phyloP scores from a whole-genome alignment of 2,797 vertebrate genomes.

The Tenualosa thibaudeaui region DNA sequence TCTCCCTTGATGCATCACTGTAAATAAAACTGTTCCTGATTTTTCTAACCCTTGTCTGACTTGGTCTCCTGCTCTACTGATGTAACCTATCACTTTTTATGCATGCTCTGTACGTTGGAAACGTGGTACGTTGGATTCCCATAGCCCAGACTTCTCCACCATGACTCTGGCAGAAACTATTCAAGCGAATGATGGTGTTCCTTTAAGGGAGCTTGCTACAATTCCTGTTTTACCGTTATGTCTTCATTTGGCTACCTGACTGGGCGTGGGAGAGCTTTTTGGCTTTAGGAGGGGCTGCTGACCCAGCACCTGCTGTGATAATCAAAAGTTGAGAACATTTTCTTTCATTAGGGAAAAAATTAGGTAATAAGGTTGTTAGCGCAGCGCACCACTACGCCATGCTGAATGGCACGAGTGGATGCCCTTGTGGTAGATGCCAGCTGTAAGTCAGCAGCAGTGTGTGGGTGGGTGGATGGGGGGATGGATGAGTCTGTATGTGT shows the following conservation, averaged over 20 bases:
- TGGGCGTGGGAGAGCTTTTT: neutral
- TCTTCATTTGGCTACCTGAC: conserved; percentile 14
- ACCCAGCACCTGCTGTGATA: conserved; percentile 22
- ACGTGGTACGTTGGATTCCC: neutral
- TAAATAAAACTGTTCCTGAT: too few relatives aligned
- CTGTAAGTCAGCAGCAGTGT: neutral
- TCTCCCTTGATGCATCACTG: too few relatives aligned
- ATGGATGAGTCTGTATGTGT: neutral
- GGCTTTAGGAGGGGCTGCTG: neutral
- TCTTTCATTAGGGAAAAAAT: neutral
- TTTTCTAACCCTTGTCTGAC: too few relatives aligned
- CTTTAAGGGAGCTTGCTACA: neutral
- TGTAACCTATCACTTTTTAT: too few relatives aligned
- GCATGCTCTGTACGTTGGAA: too few relatives aligned
- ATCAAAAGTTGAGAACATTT: conserved; percentile 1
- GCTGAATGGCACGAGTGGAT: neutral
- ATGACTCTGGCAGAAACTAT: neutral
- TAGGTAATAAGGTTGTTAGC: neutral
- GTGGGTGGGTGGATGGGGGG: neutral
- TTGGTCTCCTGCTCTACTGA: too few relatives aligned
- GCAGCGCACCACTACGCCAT: neutral
- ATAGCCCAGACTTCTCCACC: neutral
- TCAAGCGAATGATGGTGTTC: neutral
- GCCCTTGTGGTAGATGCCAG: conserved; percentile 6
- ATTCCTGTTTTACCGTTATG: neutral